Percentiles rank a stretch among this genome's conserved stretches.
These are phyloP conservation scores for Balaeniceps rex DNA, from an alignment of 2,113 vertebrate species.

Conservation along the genomic window DNA sequence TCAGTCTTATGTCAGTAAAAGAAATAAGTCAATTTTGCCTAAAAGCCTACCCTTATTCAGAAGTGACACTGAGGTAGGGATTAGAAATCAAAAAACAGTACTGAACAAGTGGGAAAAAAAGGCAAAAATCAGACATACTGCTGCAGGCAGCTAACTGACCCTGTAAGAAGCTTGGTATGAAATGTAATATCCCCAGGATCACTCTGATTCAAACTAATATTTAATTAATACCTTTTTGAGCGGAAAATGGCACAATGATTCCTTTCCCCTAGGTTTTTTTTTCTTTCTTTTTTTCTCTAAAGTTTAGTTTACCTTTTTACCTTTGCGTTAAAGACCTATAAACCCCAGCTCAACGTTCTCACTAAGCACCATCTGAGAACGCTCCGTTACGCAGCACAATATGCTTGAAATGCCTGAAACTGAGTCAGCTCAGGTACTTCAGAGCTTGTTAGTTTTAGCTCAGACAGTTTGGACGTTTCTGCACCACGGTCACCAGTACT, in stretches of 20 bases:
- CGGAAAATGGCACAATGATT: neutral
- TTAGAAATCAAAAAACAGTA: neutral
- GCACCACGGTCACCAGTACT: neutral
- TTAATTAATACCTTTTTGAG: conserved; percentile 7
- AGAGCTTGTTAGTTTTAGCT: neutral
- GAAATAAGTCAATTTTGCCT: conserved; percentile 14
- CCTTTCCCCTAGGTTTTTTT: neutral
- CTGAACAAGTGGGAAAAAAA: neutral
- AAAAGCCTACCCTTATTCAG: neutral
- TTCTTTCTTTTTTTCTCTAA: neutral
- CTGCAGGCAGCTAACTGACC: neutral
- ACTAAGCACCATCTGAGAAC: neutral
- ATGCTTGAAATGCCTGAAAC: neutral
- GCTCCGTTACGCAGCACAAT: neutral
- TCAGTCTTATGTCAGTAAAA: neutral
- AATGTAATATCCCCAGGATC: neutral
- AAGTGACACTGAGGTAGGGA: neutral
- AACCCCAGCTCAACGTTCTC: neutral
- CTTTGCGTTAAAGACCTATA: neutral
- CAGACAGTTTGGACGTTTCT: neutral
- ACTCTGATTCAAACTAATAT: neutral
- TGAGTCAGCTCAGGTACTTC: neutral
- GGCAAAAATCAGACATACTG: neutral
- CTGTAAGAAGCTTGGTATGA: neutral
- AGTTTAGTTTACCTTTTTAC: neutral